A percentile compares a stretch with the other conserved stretches of the same genome.
These are phyloP conservation scores for Gastracanthus pulcherrimus DNA, from an alignment of 2,888 invertebrate species.

Conservation along the genomic window DNA sequence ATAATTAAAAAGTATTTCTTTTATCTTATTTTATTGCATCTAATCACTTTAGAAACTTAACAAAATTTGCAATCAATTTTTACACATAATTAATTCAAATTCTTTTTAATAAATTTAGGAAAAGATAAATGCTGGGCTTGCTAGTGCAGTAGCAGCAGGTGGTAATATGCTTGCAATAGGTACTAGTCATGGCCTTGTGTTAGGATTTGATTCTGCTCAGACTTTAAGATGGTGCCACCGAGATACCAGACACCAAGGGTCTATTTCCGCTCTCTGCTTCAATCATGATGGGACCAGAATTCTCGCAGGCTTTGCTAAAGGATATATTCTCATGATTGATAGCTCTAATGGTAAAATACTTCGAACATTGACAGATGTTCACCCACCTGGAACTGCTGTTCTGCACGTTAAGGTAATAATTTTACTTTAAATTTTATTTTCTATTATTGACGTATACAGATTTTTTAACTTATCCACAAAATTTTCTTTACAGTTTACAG, in stretches of 20 bases:
- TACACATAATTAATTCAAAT: background rate
- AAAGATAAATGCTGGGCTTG: slow-evolving; percentile 91
- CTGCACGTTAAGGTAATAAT: slow-evolving; percentile 82
- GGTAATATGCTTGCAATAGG: slow-evolving; percentile 92
- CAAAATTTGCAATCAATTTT: background rate
- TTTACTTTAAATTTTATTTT: slow-evolving; percentile 1
- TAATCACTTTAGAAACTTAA: no score
- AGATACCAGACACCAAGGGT: slow-evolving; percentile 86
- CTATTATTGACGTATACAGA: background rate
- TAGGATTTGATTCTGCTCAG: slow-evolving; percentile 92
- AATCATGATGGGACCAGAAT: slow-evolving; percentile 92
- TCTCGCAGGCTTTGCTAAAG: slow-evolving; percentile 88
- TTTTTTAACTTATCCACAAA: background rate
- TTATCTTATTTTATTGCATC: no score
- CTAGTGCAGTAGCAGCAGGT: slow-evolving; percentile 89
- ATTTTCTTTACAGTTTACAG: slow-evolving; percentile 81
- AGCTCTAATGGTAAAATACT: slow-evolving; percentile 88
- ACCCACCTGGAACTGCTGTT: slow-evolving; percentile 90
- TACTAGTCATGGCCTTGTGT: slow-evolving; percentile 94
- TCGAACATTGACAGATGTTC: slow-evolving; percentile 87
- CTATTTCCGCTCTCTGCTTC: slow-evolving; percentile 90
- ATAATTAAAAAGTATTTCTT: no score
- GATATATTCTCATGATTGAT: slow-evolving; percentile 95
- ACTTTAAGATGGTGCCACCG: slow-evolving; percentile 93
- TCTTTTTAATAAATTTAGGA: slow-evolving; percentile 81